Conservation (phyloP, 2,113 vertebrate species). For the Numenius arquata region DNA sequence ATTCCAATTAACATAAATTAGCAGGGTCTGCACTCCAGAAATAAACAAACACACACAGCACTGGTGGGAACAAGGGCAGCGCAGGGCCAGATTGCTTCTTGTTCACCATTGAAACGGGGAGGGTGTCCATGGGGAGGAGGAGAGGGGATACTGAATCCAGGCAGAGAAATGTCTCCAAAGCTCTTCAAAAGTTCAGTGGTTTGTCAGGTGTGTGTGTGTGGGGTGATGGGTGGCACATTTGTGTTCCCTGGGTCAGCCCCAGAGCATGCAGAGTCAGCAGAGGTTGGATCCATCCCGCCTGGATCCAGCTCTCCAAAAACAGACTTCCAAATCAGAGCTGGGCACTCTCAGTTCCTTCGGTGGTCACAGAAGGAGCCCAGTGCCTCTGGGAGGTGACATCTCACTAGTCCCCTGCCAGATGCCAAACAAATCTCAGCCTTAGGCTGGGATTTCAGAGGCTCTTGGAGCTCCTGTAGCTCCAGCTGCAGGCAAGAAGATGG, state of each 20-base stretch:
- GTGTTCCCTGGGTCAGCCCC: not conserved
- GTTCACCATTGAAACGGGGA: accelerated
- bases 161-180: not conserved
- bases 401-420: not conserved
- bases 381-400: not conserved
- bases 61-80: not conserved
- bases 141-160: not conserved
- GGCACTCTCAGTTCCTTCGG: not conserved
- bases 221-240: accelerated
- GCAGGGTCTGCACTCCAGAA: not conserved
- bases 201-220: accelerated
- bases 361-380: accelerated
- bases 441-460: not conserved
- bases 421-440: not conserved
- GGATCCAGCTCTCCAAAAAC: not conserved
- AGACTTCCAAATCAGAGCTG: not conserved
- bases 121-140: not conserved
- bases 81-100: not conserved
- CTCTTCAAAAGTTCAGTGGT: not conserved
- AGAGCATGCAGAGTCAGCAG: not conserved
- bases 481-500: not conserved
- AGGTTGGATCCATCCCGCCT: not conserved
- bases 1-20: slow-evolving; percentile 1
- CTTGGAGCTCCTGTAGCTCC: not conserved
- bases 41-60: not conserved